Conservation (phyloP, 1,140 invertebrate species). For the Drosophila gunungcola region DNA sequence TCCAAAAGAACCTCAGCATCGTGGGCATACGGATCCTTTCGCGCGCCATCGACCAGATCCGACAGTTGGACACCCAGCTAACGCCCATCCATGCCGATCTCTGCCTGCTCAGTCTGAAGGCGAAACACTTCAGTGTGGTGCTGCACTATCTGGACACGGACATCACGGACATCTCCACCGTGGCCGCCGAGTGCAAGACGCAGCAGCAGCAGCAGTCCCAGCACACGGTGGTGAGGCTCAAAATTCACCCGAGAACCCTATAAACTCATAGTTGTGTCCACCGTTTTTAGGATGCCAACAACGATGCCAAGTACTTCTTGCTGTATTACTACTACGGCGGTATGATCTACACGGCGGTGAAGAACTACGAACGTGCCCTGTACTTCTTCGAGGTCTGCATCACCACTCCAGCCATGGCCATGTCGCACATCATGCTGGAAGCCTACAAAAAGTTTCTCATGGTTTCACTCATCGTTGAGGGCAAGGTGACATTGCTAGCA, state of each 20-base stretch:
- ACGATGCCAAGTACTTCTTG: conserved; percentile 96
- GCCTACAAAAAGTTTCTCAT: conserved; percentile 98
- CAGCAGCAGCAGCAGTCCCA: conserved; percentile 73
- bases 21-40: conserved; percentile 93
- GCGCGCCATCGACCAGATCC: conserved; percentile 95
- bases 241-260: no score
- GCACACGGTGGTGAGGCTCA: conserved; percentile 46
- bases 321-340: conserved; percentile 99
- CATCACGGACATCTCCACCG: conserved; percentile 93
- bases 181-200: conserved; percentile 71
- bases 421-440: conserved; percentile 98
- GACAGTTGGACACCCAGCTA: conserved; percentile 93
- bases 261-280: background rate
- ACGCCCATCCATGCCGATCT: conserved; percentile 97
- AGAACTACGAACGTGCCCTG: conserved; percentile 95
- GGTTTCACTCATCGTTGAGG: conserved; percentile 95
- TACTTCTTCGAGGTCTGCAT: conserved; percentile 98
- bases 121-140: conserved; percentile 97
- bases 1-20: conserved; percentile 91
- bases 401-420: conserved; percentile 95
- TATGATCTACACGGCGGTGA: conserved; percentile 97
- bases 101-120: conserved; percentile 95
- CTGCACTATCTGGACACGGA: conserved; percentile 95
- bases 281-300: conserved; percentile 87
- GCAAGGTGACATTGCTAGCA: conserved; percentile 88